A percentile compares a stretch with the other conserved stretches of the same genome.
Conservation (phyloP, 2,797 vertebrate genomes). For the Micrastur ruficollis region DNA sequence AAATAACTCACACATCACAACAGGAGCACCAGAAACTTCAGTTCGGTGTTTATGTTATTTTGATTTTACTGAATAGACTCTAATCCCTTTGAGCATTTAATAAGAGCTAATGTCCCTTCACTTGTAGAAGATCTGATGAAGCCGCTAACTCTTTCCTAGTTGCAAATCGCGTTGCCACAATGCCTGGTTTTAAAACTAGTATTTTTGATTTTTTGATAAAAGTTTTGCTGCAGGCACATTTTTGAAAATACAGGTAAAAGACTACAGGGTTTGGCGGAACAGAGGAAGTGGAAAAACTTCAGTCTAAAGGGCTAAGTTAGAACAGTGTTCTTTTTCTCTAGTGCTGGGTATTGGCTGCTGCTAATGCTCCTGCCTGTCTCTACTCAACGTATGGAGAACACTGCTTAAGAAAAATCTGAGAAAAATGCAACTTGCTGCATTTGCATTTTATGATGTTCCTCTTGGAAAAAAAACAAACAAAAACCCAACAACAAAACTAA, state of each 20-base stretch:
- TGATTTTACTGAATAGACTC: neutral
- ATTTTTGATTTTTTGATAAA: neutral
- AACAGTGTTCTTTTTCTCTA: neutral
- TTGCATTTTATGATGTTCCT: neutral
- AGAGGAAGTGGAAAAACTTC: neutral
- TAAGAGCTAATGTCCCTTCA: neutral
- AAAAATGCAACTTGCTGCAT: neutral
- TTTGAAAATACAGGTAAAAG: neutral
- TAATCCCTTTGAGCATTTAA: neutral
- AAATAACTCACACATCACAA: neutral
- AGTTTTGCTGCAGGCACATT: neutral
- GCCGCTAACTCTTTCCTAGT: neutral
- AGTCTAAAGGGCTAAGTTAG: neutral
- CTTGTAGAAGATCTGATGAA: neutral
- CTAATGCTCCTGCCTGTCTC: neutral
- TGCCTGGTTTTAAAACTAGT: neutral
- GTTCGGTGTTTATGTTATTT: neutral
- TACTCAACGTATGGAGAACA: neutral
- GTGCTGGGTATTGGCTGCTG: neutral
- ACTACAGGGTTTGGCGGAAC: neutral
- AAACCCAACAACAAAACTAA: neutral
- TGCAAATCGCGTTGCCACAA: neutral
- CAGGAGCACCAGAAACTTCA: neutral
- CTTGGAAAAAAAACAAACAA: neutral
- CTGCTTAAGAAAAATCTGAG: neutral